Evolutionary conservation across 2,113 vertebrate genomes (phyloP), one percentile per base, ranked within the genome.

Genomic region (Anseranas semipalmata): DNA sequence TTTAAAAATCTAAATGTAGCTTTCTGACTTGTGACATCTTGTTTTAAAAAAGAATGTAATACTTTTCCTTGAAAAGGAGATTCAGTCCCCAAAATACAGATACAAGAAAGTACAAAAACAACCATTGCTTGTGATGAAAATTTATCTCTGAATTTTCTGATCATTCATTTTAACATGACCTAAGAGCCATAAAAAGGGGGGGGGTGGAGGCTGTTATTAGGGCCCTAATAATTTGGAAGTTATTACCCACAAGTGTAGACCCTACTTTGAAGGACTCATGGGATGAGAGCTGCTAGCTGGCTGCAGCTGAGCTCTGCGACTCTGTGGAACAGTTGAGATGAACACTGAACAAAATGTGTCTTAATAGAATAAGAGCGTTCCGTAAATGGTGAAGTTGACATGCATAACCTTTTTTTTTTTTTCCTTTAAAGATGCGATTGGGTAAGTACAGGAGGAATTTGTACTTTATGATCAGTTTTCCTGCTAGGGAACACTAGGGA

Each of bases 261-360:
- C 75, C 27, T 78, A 0, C 43, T 65, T 25, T 25, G 52, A 35
- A 35, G 22, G 12, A 4, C 50, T 11, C 1, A 0, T 1, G 5
- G 66, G 39, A 30, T 0, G 7, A 66, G 46, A 87, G 10, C 39
- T 85, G 66, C 24, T 20, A 39, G 73, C 46, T 92, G 71, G 19
- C 6, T 6, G 46, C 60, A 45, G 27, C 74, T 70, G 79, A 35
- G 33, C 4, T 4, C 19, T 62, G 15, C 41, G 35, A 17, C 14
- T 45, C 15, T 50, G 20, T 58, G 63, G 39, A 86, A 45, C 28
- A 37, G 5, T 71, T 13, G 30, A n/a, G 39, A 24, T 63, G 50
- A 58, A 28, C 13, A 58, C 30, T 72, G 53, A 82, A 37, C 17
- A 43, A n/a, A 66, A 46, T 73, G 39, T 45, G 19, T 28, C 21